Conservation (phyloP, 2,113 vertebrate species). For the Spea multiplicata region DNA sequence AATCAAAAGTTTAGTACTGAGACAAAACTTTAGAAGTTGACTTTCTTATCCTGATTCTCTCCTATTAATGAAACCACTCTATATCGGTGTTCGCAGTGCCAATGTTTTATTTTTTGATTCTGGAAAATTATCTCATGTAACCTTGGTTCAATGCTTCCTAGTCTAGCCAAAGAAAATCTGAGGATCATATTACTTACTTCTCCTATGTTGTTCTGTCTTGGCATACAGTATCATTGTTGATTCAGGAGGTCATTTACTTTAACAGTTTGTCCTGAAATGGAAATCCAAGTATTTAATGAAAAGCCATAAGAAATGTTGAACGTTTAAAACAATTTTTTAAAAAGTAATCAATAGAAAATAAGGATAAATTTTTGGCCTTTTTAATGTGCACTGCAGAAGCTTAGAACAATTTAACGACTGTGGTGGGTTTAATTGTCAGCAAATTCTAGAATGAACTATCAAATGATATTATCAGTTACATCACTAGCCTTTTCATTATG, state of each 20-base stretch:
- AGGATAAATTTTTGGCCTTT: neutral
- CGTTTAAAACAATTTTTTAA: neutral
- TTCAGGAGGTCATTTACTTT: conserved; percentile 40
- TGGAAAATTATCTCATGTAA: conserved; percentile 52
- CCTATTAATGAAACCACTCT: conserved; percentile 1
- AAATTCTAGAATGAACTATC: neutral
- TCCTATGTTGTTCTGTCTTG: conserved; percentile 49
- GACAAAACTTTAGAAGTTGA: conserved; percentile 20
- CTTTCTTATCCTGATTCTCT: neutral
- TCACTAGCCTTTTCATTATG: too few relatives aligned
- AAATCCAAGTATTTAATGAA: neutral
- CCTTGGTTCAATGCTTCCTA: conserved; percentile 17
- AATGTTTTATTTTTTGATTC: neutral
- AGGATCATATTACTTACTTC: conserved; percentile 56
- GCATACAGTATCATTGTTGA: conserved; percentile 38
- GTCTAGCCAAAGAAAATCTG: conserved; percentile 51
- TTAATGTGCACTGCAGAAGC: too few relatives aligned
- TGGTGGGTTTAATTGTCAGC: too few relatives aligned
- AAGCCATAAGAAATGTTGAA: neutral
- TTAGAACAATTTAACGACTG: too few relatives aligned
- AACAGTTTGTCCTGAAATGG: conserved; percentile 34
- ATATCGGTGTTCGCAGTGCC: conserved; percentile 30
- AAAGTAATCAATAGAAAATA: conserved; percentile 21
- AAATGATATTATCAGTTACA: too few relatives aligned
- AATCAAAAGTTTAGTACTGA: neutral